Conservation (phyloP, 2,888 invertebrate genomes). For the Myopa tessellatipennis region DNA sequence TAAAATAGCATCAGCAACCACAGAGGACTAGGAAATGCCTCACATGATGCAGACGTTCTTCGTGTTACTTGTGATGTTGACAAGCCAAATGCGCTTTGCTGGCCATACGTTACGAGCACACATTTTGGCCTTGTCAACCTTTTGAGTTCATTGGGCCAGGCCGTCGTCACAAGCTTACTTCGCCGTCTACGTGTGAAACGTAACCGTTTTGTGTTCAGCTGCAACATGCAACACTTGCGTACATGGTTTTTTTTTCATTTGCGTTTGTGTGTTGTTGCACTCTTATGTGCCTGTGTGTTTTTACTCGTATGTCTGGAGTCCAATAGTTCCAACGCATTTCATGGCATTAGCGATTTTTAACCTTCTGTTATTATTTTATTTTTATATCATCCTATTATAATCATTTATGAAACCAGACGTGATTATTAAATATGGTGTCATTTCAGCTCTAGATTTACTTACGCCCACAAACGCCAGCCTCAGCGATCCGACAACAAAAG, state of each 20-base stretch:
- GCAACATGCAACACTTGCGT: no score
- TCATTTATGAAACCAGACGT: no score
- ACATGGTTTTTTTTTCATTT: background rate
- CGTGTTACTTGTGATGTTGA: background rate
- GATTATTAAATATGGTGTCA: background rate
- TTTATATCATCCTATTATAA: no score
- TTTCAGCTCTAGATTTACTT: slow-evolving; percentile 48
- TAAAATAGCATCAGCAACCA: background rate
- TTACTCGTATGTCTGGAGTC: background rate
- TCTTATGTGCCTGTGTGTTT: background rate
- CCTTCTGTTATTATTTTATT: slow-evolving; percentile 19
- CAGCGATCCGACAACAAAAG: slow-evolving; percentile 69
- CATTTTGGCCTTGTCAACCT: slow-evolving; percentile 50
- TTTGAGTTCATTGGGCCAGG: slow-evolving; percentile 46
- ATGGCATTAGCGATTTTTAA: slow-evolving; percentile 39
- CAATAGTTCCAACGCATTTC: slow-evolving; percentile 24
- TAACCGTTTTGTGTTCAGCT: no score
- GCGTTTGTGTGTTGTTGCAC: no score
- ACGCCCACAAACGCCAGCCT: slow-evolving; percentile 58
- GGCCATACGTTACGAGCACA: slow-evolving; percentile 1
- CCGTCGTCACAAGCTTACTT: background rate
- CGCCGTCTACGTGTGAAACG: background rate
- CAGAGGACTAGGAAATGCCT: background rate
- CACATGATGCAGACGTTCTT: background rate
- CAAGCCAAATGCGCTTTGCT: slow-evolving; percentile 55